phyloP scores from a whole-genome alignment of 1,140 invertebrate species.

The Drosophila willistoni region DNA sequence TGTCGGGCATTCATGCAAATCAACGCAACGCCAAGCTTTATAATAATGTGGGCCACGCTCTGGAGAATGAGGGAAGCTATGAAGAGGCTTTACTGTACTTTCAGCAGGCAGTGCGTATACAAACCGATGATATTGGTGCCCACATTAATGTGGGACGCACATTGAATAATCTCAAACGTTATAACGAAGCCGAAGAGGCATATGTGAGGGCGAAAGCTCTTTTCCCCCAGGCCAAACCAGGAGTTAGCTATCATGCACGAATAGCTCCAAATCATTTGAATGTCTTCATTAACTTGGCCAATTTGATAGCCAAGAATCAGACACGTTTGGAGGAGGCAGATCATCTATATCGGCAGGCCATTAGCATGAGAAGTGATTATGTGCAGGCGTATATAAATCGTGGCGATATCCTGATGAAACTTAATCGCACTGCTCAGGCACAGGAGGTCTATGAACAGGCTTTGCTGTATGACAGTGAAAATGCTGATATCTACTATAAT shows the following conservation, averaged over 20 bases:
- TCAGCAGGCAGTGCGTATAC: constrained; percentile 95
- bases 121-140: constrained; percentile 97
- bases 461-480: constrained; percentile 95
- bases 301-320: constrained; percentile 96
- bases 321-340: constrained; percentile 97
- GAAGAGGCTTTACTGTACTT: constrained; percentile 95
- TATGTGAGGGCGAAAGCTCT: constrained; percentile 95
- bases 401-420: constrained; percentile 97
- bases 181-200: constrained; percentile 95
- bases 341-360: constrained; percentile 95
- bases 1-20: constrained; percentile 95
- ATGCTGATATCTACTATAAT: constrained; percentile 99
- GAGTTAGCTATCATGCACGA: constrained; percentile 96
- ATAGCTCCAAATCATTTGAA: constrained; percentile 98
- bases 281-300: constrained; percentile 97
- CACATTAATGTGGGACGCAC: constrained; percentile 98
- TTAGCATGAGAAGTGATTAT: constrained; percentile 98
- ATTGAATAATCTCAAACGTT: constrained; percentile 95
- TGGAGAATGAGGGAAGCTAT: constrained; percentile 93
- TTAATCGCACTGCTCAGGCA: constrained; percentile 97
- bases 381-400: constrained; percentile 98
- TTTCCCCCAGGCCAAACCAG: constrained; percentile 94
- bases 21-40: constrained; percentile 97
- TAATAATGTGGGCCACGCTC: constrained; percentile 98
- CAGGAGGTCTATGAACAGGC: constrained; percentile 97